These are phyloP conservation scores for Parthenolecanium corni DNA, from an alignment of 2,888 invertebrate genomes.

Conservation along the genomic window DNA sequence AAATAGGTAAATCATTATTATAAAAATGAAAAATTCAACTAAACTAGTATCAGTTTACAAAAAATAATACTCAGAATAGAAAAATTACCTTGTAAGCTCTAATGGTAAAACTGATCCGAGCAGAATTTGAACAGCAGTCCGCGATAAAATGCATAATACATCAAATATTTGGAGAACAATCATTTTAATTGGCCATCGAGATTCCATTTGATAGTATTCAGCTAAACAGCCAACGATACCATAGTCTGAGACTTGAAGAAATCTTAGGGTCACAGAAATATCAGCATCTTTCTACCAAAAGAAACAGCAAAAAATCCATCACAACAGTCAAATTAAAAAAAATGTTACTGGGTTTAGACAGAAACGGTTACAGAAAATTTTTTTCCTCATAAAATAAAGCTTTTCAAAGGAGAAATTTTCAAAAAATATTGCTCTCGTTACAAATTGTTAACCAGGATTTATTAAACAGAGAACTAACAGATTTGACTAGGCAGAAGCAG, in stretches of 20 bases:
- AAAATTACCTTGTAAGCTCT: slow-evolving; percentile 65
- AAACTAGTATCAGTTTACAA: too few species aligned
- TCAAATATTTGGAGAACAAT: slow-evolving; percentile 74
- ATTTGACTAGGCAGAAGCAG: too few species aligned
- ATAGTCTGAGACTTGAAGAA: slow-evolving; percentile 54
- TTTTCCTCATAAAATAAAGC: background rate
- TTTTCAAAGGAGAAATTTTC: background rate
- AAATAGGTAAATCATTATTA: too few species aligned
- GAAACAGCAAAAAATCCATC: background rate
- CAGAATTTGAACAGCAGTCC: slow-evolving; percentile 66
- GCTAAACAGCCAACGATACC: slow-evolving; percentile 72
- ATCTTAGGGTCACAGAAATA: slow-evolving; percentile 71
- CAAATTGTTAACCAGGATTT: background rate
- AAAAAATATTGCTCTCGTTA: background rate
- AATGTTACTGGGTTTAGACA: background rate
- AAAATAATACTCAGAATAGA: too few species aligned
- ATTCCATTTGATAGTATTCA: slow-evolving; percentile 94
- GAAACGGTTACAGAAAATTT: background rate
- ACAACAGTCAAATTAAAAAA: background rate
- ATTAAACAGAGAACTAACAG: too few species aligned
- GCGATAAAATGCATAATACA: slow-evolving; percentile 74
- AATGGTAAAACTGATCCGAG: slow-evolving; percentile 79
- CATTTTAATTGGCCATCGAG: slow-evolving; percentile 71
- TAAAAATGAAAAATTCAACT: too few species aligned
- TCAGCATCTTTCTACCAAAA: slow-evolving; percentile 83